Base-by-base conservation (phyloP, 2,113 vertebrate genomes). In the Monarcha castaneiventris region DNA sequence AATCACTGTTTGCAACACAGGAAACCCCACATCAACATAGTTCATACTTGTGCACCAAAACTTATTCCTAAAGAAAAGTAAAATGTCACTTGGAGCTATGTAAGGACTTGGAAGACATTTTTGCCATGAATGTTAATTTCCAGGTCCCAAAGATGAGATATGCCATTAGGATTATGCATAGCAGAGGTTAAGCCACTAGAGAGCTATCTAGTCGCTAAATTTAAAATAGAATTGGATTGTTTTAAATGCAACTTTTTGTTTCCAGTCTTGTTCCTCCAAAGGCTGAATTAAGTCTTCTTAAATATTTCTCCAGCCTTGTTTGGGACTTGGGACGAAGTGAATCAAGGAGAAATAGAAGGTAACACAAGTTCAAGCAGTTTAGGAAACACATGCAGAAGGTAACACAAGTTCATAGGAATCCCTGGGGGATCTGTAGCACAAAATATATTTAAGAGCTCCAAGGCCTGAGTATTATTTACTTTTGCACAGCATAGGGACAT, bases 121-220 rank as follows among this genome's bases (percentile, higher is more conserved):
- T 83, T 93, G 55, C 72, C 16, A 27, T 25, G n/a, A 83, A 80
- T 19, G 11, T 46, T 55, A 66, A 88, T 62, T 92, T 59, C 58
- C 58, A 85, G 54, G 75, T 86, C 43, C 41, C 48, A 74, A 55
- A 92, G 55, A 76, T 64, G 44, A 85, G 62, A 62, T 67, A 12
- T 5, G 11, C 32, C 9, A 2, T 73, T 72, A 76, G 41, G 22
- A 90, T 44, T 86, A 63, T 63, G 61, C 51, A 54, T 46, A 86
- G 55, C 72, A 90, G 79, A 95, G 46, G 76, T 67, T 88, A 90
- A 55, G 72, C 55, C 90, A 86, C 89, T 71, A 67, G 90, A 86
- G 79, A 94, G 39, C 27, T 80, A 77, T 80, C 63, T 55, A 83
- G 59, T 48, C 92, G 68, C 72, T 86, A 94, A 74, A 88, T 86